Percentiles rank a stretch among this genome's conserved stretches.
Evolutionary conservation across 2,113 vertebrate genomes (phyloP).

Genomic region (Pagrus major): DNA sequence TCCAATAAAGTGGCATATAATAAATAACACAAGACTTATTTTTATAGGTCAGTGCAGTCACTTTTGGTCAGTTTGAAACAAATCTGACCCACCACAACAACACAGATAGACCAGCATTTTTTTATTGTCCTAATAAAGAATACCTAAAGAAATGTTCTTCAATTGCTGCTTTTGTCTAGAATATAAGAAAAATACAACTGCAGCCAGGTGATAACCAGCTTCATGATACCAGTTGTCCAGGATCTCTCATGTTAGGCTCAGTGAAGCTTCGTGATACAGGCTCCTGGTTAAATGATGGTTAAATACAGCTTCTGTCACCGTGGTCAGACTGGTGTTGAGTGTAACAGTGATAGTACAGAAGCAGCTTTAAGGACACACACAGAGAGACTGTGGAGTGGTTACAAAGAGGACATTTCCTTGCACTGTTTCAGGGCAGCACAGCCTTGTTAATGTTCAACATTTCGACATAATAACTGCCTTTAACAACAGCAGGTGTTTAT

Average conservation of each 20-base stretch:
- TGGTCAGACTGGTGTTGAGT: not conserved
- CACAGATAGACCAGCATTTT: slow-evolving; percentile 2
- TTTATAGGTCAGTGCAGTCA: not conserved
- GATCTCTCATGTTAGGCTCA: not conserved
- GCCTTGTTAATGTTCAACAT: not conserved
- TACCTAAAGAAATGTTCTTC: not conserved
- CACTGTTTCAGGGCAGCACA: slow-evolving; percentile 20
- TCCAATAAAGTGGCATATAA: not conserved
- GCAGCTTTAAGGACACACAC: slow-evolving; percentile 16
- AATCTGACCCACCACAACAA: not conserved
- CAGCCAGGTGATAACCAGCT: not conserved
- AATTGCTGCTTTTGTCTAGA: not conserved
- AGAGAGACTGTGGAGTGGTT: not conserved
- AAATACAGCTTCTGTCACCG: not conserved
- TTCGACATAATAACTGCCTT: slow-evolving; percentile 12
- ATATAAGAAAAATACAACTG: not conserved
- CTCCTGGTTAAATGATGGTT: not conserved
- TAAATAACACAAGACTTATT: not conserved
- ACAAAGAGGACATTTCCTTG: slow-evolving; percentile 18
- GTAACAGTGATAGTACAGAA: not conserved
- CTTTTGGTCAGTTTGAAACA: not conserved
- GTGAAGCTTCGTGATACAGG: not conserved
- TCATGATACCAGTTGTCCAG: not conserved
- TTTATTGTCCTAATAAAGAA: not conserved
- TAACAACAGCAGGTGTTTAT: slow-evolving; percentile 54